These are phyloP conservation scores for Plectropomus leopardus DNA, from an alignment of 2,113 vertebrate genomes.

Conservation along the genomic window DNA sequence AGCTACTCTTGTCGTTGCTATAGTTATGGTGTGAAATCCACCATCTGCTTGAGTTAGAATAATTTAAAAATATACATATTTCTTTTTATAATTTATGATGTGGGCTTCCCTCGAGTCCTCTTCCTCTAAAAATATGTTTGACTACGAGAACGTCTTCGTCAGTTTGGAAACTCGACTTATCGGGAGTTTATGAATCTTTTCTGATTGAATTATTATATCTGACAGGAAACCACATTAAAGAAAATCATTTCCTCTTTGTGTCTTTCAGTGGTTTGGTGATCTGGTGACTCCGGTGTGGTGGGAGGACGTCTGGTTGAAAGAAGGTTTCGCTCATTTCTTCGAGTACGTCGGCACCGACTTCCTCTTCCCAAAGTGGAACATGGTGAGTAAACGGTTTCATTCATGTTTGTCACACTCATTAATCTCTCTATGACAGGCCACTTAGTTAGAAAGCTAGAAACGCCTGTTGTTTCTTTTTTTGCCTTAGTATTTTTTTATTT, in stretches of 20 bases:
- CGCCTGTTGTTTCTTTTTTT: too few relatives aligned
- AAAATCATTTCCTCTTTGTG: neutral
- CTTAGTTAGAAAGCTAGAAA: too few relatives aligned
- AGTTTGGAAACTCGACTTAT: neutral
- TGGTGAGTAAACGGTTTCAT: slow-evolving; percentile 86
- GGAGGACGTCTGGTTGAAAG: slow-evolving; percentile 99
- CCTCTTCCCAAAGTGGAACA: slow-evolving; percentile 98
- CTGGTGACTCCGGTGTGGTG: slow-evolving; percentile 98
- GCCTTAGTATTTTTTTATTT: too few relatives aligned
- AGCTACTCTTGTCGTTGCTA: too few relatives aligned
- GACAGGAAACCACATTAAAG: neutral
- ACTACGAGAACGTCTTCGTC: neutral
- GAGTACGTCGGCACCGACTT: slow-evolving; percentile 98
- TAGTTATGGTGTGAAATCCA: too few relatives aligned
- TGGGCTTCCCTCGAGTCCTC: neutral
- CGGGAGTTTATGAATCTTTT: neutral
- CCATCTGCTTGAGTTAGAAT: too few relatives aligned
- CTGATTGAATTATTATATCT: neutral
- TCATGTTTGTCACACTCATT: neutral
- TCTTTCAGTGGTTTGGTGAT: slow-evolving; percentile 95
- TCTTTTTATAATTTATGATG: too few relatives aligned
- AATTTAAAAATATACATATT: too few relatives aligned
- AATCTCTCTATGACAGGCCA: neutral
- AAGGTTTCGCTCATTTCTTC: slow-evolving; percentile 98
- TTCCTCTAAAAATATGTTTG: neutral